These are phyloP conservation scores for Chiridota heheva DNA, from an alignment of 35 echinoderm and acorn worm genomes.

Conservation along the genomic window DNA sequence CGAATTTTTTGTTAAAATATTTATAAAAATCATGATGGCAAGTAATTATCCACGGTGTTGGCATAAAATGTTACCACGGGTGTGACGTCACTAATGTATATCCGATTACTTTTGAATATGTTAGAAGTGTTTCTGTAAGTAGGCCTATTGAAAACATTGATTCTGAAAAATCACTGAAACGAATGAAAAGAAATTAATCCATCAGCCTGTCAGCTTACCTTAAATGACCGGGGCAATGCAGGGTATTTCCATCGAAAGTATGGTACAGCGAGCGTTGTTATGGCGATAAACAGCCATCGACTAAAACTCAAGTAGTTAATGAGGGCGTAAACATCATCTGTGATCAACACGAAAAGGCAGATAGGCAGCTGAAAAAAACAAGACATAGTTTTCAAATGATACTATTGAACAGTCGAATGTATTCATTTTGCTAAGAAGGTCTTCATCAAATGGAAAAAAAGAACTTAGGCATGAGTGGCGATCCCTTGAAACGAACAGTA, in stretches of 20 bases:
- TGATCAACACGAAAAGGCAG: constrained; percentile 53
- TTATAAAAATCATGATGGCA: too few relatives aligned
- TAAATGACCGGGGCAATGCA: constrained; percentile 69
- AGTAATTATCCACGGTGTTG: not conserved
- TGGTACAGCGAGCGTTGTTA: constrained; percentile 61
- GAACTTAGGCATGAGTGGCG: too few relatives aligned
- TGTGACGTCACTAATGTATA: not conserved
- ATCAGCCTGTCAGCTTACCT: constrained; percentile 40
- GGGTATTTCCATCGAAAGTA: constrained; percentile 94
- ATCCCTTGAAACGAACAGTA: too few relatives aligned
- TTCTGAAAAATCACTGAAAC: not conserved
- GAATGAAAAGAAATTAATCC: not conserved
- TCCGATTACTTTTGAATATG: not conserved
- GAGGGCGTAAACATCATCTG: constrained; percentile 60
- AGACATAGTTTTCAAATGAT: not conserved
- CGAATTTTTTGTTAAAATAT: too few relatives aligned
- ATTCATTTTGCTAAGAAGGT: too few relatives aligned
- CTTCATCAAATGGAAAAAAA: too few relatives aligned
- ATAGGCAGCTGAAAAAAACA: constrained; percentile 38
- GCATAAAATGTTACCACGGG: not conserved
- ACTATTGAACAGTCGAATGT: too few relatives aligned
- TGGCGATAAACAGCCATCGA: constrained; percentile 70
- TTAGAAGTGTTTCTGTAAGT: not conserved
- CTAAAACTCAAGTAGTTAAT: constrained; percentile 96
- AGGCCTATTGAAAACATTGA: not conserved